phyloP scores from a whole-genome alignment of 1,140 invertebrate genomes.

The Ylistrum balloti region DNA sequence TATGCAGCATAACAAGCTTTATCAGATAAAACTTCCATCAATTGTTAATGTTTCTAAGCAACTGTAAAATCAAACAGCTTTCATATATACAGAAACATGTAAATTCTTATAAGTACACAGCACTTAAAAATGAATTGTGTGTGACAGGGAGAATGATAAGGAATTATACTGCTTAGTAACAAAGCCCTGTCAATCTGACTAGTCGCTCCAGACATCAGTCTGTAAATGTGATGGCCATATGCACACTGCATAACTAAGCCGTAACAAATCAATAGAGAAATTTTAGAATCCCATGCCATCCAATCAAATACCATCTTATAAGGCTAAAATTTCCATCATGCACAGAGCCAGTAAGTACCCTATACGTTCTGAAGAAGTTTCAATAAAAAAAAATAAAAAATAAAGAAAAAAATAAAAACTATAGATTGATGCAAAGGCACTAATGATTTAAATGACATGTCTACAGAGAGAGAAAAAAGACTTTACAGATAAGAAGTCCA shows the following conservation, averaged over 20 bases:
- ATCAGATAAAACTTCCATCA: not conserved
- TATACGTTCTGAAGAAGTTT: not conserved
- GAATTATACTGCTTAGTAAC: not conserved
- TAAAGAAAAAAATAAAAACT: too few species aligned
- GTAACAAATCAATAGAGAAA: not conserved
- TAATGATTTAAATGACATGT: too few species aligned
- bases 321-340: constrained; percentile 26
- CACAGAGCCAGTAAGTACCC: not conserved
- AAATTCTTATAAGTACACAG: not conserved
- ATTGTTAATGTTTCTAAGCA: too few species aligned
- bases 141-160: not conserved
- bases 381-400: too few species aligned
- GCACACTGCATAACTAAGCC: not conserved
- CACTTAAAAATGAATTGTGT: too few species aligned
- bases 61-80: too few species aligned
- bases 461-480: too few species aligned
- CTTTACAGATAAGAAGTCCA: too few species aligned
- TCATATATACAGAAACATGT: not conserved
- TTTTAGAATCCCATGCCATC: not conserved
- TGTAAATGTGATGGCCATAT: not conserved
- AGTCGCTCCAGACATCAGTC: not conserved
- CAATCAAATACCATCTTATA: not conserved
- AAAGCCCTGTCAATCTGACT: not conserved
- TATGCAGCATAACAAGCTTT: not conserved
- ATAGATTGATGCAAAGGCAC: too few species aligned